Evolutionary conservation across 2,113 vertebrate genomes (phyloP).

Genomic region (Ariopsis seemanni): DNA sequence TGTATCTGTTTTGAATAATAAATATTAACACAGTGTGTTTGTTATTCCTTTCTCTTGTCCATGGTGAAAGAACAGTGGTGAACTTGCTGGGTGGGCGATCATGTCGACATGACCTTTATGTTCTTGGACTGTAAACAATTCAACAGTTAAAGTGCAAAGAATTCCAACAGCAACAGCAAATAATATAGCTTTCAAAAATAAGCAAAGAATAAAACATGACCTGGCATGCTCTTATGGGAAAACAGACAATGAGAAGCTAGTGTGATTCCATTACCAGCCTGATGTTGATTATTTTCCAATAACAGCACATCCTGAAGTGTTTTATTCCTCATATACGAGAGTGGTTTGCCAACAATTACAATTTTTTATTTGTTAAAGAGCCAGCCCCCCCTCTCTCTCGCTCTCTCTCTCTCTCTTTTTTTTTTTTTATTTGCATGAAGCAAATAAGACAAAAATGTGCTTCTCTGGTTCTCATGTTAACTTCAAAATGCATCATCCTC

Average conservation of each 20-base stretch:
- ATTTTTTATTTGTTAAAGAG: background rate
- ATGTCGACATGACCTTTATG: conserved; percentile 4
- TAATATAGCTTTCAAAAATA: background rate
- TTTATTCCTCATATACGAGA: background rate
- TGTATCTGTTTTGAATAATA: background rate
- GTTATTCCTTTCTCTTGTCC: conserved; percentile 7
- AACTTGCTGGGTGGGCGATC: background rate
- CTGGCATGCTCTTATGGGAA: background rate
- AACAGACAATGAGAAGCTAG: background rate
- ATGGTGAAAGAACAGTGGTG: background rate
- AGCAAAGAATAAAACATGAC: background rate
- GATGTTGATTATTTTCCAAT: background rate
- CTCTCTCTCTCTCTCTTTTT: background rate
- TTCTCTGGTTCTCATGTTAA: background rate
- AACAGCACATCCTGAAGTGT: background rate
- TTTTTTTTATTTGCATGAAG: background rate
- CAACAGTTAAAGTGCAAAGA: background rate
- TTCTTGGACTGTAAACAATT: background rate
- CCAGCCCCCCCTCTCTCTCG: background rate
- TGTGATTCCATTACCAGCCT: background rate
- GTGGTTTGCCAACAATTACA: background rate
- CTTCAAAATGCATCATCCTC: background rate
- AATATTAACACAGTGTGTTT: background rate
- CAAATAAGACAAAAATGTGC: background rate
- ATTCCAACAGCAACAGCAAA: conserved; percentile 8